Conservation (phyloP, 2,888 invertebrate genomes). For the Arenicola marina region DNA sequence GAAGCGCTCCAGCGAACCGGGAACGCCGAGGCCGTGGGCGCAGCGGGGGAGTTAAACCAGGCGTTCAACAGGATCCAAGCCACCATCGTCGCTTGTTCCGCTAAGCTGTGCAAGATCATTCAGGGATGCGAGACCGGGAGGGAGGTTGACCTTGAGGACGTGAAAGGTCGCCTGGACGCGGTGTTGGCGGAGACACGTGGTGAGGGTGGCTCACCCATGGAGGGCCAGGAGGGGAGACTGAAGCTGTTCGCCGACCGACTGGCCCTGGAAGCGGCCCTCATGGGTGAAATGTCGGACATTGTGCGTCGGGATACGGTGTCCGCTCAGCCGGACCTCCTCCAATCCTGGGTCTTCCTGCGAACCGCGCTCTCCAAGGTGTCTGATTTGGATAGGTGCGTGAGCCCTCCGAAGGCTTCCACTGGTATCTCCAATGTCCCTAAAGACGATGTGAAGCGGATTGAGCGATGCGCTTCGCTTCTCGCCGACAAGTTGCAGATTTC, state of each 20-base stretch:
- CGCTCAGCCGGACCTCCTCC: background rate
- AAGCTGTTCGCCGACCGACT: constrained; percentile 28
- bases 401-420: background rate
- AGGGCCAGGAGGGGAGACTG: background rate
- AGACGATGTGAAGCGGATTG: background rate
- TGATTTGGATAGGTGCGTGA: background rate
- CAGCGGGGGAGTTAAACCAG: background rate
- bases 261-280: constrained; percentile 38
- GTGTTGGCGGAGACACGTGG: background rate
- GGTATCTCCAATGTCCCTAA: too few species aligned
- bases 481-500: background rate
- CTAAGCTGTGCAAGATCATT: background rate
- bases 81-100: background rate
- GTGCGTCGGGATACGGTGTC: background rate
- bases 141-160: background rate
- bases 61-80: background rate
- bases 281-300: constrained; percentile 50
- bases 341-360: background rate
- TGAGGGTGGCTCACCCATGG: background rate
- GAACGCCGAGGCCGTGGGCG: background rate
- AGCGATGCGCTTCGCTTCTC: background rate
- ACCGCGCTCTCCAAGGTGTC: background rate
- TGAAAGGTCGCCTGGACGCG: constrained; percentile 1
- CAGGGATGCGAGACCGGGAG: background rate
- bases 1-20: background rate